phyloP scores from a whole-genome alignment of 2,888 invertebrate genomes.

The Tetanocera ferruginea region DNA sequence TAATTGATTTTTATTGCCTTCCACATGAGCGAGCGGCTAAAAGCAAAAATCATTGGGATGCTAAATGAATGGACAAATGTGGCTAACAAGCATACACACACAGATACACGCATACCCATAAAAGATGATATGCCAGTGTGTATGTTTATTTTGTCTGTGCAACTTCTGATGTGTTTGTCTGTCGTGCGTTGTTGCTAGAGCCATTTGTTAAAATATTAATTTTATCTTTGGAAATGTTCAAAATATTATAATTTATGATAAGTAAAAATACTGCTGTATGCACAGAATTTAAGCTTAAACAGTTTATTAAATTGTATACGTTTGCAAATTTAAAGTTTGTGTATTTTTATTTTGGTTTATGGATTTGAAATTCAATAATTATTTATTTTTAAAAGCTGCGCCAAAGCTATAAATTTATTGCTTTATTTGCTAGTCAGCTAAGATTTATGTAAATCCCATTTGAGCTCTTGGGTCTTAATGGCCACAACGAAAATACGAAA shows the following conservation, averaged over 20 bases:
- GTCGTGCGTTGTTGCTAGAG: not conserved
- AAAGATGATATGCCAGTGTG: constrained; percentile 16
- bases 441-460: too few relatives aligned
- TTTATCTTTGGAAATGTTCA: constrained; percentile 2
- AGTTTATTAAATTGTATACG: too few relatives aligned
- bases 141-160: constrained; percentile 14
- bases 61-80: not conserved
- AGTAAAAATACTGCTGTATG: not conserved
- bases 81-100: not conserved
- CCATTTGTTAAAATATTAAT: not conserved
- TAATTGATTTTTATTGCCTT: constrained; percentile 52
- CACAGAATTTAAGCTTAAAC: too few relatives aligned
- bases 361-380: too few relatives aligned
- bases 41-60: constrained; percentile 47
- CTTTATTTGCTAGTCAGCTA: too few relatives aligned
- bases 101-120: constrained; percentile 42
- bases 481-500: too few relatives aligned
- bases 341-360: too few relatives aligned
- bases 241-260: not conserved
- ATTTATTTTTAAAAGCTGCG: too few relatives aligned
- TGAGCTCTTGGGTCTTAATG: too few relatives aligned
- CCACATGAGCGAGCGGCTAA: constrained; percentile 47
- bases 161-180: not conserved
- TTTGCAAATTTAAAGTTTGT: too few relatives aligned
- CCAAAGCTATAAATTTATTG: too few relatives aligned